Percentiles rank a stretch among this genome's conserved stretches.
These are phyloP conservation scores for Pipistrellus nathusii DNA, from an alignment of 2,797 vertebrate species.

Conservation along the genomic window DNA sequence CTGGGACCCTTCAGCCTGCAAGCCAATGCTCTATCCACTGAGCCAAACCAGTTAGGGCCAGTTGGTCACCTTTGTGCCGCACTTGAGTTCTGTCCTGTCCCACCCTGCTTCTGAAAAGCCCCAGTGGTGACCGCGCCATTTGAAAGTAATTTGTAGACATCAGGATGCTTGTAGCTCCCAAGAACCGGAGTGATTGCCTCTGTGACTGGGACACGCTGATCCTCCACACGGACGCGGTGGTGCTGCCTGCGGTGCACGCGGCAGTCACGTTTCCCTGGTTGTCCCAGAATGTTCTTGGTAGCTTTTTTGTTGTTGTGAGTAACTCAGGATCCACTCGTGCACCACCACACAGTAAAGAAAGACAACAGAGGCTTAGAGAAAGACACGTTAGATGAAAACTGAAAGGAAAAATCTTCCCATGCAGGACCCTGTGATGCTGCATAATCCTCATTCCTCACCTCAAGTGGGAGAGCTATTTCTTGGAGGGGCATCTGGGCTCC, in stretches of 20 bases:
- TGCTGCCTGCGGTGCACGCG: no score
- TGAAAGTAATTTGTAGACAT: neutral
- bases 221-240: no score
- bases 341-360: slow-evolving; percentile 18
- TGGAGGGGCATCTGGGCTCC: slow-evolving; percentile 49
- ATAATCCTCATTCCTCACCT: slow-evolving; percentile 37
- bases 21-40: no score
- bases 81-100: neutral
- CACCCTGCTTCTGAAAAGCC: neutral
- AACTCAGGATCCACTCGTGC: neutral
- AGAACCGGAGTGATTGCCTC: neutral
- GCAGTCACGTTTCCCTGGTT: neutral
- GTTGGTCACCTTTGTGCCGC: neutral
- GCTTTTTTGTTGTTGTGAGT: neutral
- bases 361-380: neutral
- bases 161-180: neutral
- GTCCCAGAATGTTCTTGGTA: neutral
- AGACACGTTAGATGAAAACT: neutral
- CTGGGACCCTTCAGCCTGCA: no score
- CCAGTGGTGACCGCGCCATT: neutral
- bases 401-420: slow-evolving; percentile 24
- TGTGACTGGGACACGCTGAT: no score
- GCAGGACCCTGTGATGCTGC: neutral
- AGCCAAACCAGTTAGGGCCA: no score
- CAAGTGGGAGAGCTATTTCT: slow-evolving; percentile 65